A percentile compares a stretch with the other conserved stretches of the same genome.
phyloP scores from a whole-genome alignment of 2,797 vertebrate genomes.

The Microcaecilia unicolor region DNA sequence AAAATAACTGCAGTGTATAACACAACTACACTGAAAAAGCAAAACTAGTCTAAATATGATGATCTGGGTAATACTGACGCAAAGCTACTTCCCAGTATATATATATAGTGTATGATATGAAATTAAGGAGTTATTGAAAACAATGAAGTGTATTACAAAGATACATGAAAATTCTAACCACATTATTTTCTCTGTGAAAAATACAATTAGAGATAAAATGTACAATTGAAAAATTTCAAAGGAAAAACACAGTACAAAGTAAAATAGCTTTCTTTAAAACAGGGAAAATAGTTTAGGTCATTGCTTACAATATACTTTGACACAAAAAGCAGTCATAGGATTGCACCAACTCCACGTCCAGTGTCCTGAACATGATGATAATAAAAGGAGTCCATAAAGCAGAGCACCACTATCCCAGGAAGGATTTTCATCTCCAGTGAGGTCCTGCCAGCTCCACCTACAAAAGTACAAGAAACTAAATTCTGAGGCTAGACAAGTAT shows the following conservation, averaged over 20 bases:
- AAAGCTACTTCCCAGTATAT: slow-evolving; percentile 64
- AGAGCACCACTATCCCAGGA: too few species aligned
- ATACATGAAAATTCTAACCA: slow-evolving; percentile 69
- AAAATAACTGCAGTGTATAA: slow-evolving; percentile 73
- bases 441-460: slow-evolving; percentile 66
- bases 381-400: slow-evolving; percentile 73
- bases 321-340: slow-evolving; percentile 76
- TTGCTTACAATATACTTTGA: slow-evolving; percentile 76
- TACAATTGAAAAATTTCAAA: slow-evolving; percentile 64
- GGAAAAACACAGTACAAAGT: slow-evolving; percentile 71
- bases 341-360: slow-evolving; percentile 73
- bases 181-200: slow-evolving; percentile 91
- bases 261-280: slow-evolving; percentile 65
- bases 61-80: too few species aligned
- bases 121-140: slow-evolving; percentile 68
- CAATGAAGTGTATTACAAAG: slow-evolving; percentile 73
- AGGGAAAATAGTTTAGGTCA: slow-evolving; percentile 76
- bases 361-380: slow-evolving; percentile 62
- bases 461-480: slow-evolving; percentile 76
- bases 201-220: slow-evolving; percentile 95
- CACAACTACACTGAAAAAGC: slow-evolving; percentile 71
- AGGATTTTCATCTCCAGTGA: slow-evolving; percentile 48
- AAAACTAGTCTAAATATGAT: slow-evolving; percentile 65
- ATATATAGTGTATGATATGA: slow-evolving; percentile 70
- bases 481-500: slow-evolving; percentile 59